These are phyloP conservation scores for Melinopterus prodromus DNA, from an alignment of 2,888 invertebrate genomes.

Conservation along the genomic window DNA sequence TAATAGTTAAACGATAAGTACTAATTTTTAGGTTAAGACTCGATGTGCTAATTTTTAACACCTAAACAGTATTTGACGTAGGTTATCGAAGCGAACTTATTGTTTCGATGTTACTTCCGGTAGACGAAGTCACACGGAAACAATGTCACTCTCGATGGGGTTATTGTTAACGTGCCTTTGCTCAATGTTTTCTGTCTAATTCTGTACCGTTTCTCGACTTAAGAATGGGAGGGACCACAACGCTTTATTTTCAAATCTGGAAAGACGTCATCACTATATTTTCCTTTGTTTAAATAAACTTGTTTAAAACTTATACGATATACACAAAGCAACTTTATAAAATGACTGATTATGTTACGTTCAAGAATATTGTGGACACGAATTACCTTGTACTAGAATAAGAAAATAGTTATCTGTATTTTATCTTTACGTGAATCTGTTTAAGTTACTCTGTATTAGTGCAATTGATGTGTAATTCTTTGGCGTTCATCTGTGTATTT, in stretches of 20 bases:
- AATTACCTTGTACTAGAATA: background rate
- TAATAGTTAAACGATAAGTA: slow-evolving; percentile 19
- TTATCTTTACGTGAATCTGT: background rate
- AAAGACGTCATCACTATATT: background rate
- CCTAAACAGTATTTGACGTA: slow-evolving; percentile 40
- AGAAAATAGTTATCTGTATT: background rate
- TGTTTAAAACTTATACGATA: background rate
- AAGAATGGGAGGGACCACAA: slow-evolving; percentile 28
- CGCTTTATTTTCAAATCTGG: background rate
- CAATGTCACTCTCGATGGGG: slow-evolving; percentile 29
- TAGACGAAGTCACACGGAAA: slow-evolving; percentile 19
- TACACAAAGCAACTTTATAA: slow-evolving; percentile 13
- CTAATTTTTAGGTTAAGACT: slow-evolving; percentile 20
- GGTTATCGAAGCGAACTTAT: slow-evolving; percentile 29
- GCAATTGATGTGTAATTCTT: background rate
- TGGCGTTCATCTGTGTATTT: background rate
- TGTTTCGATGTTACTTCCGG: slow-evolving; percentile 20
- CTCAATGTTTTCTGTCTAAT: slow-evolving; percentile 31
- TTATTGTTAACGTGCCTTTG: slow-evolving; percentile 36
- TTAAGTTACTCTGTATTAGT: background rate
- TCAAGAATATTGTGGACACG: slow-evolving; percentile 7
- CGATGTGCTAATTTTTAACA: slow-evolving; percentile 23
- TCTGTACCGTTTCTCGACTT: slow-evolving; percentile 20
- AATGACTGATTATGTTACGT: background rate
- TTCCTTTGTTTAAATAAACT: slow-evolving; percentile 8